Base-by-base conservation (phyloP, 1,140 invertebrate species). In the silkworm (Bombyx mori) region DNA sequence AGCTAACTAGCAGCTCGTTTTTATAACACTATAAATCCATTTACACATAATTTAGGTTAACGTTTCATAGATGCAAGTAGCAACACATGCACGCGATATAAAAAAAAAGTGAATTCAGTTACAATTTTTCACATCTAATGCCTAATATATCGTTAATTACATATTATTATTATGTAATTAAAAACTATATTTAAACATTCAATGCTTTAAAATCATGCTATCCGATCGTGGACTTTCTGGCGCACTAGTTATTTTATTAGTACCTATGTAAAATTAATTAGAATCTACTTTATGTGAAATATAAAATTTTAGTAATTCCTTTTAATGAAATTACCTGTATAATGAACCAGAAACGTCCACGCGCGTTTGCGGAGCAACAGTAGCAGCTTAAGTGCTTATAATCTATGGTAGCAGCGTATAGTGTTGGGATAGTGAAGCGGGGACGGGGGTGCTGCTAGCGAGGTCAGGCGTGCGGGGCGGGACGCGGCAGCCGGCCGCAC, bases 401-500 rank as follows among this genome's bases (percentile, higher is more conserved):
- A 18, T 18, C 12, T 18, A 18, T 18, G 12, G 12, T 18, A 18
- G 12, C 6, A 9, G 26, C n/a, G 42, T 35, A 9, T 18, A 45
- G 50, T 26, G 49, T 9, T 50, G 53, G 50, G 54, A 44, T 52
- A 7, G 44, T 12, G 52, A 57, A 54, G 61, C 49, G 42, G 44
- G 50, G 54, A 65, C 52, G 60, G 54, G 52, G 56, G 63, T 63
- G 59, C 56, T 42, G 43, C 18, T 26, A 57, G 55, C 54, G 57
- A 51, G 61, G 50, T 51, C 48, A 55, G 52, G 57, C 22, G 52
- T 44, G 5, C 51, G 58, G 63, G 51, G 63, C 49, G 65, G 56
- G 57, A 67, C 53, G 68, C 69, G 65, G 65, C 61, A 53, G 68
- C 63, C 64, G 68, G 69, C 65, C 69, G 73, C 75, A 72, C 70